Evolutionary conservation across 2,888 invertebrate genomes (phyloP), one percentile per base, ranked within the genome.

Genomic region (Eretmocerus hayati): DNA sequence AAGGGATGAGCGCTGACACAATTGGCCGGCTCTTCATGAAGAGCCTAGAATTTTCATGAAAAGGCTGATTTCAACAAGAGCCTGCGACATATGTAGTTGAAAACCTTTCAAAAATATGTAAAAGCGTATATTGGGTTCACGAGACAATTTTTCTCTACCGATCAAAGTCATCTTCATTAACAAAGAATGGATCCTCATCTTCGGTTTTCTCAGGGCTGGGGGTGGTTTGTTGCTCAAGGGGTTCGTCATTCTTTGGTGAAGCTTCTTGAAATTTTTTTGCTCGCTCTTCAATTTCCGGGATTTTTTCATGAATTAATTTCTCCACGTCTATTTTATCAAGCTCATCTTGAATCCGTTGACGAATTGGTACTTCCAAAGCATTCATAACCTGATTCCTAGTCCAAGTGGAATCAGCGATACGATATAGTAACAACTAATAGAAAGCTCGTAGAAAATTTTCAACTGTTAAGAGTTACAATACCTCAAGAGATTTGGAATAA

Each of bases 381-480:
- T 89, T 87, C 81, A 90, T 86, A 51, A 91, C 88, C 72, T 90
- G 90, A 65, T 89, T 88, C 46, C 71, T 71, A n/a, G n/a, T n/a
- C n/a, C n/a, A n/a, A n/a, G n/a, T n/a, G n/a, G n/a, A n/a, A n/a
- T n/a, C n/a, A n/a, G n/a, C n/a, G n/a, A n/a, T n/a, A n/a, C n/a
- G n/a, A n/a, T n/a, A n/a, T n/a, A n/a, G n/a, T n/a, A n/a, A n/a
- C n/a, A n/a, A n/a, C n/a, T n/a, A n/a, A n/a, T n/a, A n/a, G n/a
- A n/a, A n/a, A n/a, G n/a, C n/a, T n/a, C n/a, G n/a, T n/a, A n/a
- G n/a, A n/a, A n/a, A n/a, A n/a, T n/a, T n/a, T n/a, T n/a, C n/a
- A n/a, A n/a, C n/a, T n/a, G n/a, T n/a, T n/a, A n/a, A n/a, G n/a
- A n/a, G 26, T 9, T 6, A 9, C 26, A 26, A 11, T 15, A 67